phyloP scores from a whole-genome alignment of 2,797 vertebrate genomes.

The Phylloscopus collybita region DNA sequence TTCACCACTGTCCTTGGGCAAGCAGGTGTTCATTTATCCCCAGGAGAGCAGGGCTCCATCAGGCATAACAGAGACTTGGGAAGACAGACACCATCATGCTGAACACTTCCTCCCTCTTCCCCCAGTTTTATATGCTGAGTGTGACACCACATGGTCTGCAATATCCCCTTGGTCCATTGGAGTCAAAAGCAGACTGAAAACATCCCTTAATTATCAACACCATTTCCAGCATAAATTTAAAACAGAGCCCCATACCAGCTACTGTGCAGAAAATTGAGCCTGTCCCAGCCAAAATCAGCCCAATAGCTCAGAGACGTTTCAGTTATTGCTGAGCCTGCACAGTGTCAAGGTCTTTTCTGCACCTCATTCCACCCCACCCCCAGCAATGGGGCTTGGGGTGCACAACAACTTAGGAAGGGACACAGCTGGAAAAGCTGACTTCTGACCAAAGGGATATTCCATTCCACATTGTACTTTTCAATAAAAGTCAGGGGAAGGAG shows the following conservation, averaged over 20 bases:
- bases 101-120: not conserved
- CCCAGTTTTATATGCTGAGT: not conserved
- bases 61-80: not conserved
- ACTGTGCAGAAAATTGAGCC: not conserved
- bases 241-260: not conserved
- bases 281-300: not conserved
- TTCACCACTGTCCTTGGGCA: not conserved
- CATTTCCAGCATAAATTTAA: not conserved
- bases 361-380: not conserved
- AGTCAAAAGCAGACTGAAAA: not conserved
- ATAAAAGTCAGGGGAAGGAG: not conserved
- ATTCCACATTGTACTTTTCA: not conserved
- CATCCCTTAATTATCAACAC: not conserved
- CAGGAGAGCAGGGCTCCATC: not conserved
- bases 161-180: fast-evolving
- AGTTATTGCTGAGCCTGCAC: not conserved
- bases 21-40: not conserved
- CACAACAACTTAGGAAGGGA: not conserved
- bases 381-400: fast-evolving
- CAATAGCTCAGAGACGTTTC: not conserved
- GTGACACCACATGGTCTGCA: not conserved
- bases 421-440: not conserved
- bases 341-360: fast-evolving
- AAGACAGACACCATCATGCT: fast-evolving
- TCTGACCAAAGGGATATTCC: not conserved